Evolutionary conservation across 2,888 invertebrate species (phyloP), one percentile per base, ranked within the genome.

Genomic region (Scaptomyza reducta): DNA sequence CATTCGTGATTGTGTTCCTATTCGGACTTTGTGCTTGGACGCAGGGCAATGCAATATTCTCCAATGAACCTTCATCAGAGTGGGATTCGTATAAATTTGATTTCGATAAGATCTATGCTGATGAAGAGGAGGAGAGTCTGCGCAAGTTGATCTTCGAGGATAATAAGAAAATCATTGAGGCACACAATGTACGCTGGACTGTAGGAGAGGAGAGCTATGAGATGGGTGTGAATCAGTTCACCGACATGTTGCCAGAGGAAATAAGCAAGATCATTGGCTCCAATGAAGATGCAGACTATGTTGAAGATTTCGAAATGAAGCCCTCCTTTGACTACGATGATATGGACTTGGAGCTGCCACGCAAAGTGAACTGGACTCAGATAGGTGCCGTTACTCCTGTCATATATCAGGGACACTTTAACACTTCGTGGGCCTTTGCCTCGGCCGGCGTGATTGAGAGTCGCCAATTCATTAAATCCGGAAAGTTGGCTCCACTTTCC

Each of bases 391-490:
- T 77, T 2, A 27, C 67, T 13, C 56, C 59, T 11, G 77, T 72
- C 3, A 3, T 2, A 2, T 16, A 38, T 16, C 44, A 61, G 49
- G 73, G 45, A 1, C 57, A 65, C 10, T 66, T 60, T 14, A 57
- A 76, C 22, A 60, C 50, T 9, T 71, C 77, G 7, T 73, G 77
- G 77, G 77, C 65, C 41, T 76, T 73, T 44, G 72, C 76, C 3
- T 53, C 59, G 1, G 56, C 72, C 16, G 72, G 56, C 4, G 64
- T 42, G 1, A 25, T 54, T 0, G 65, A 57, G 44, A 73, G 77
- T 29, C 72, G 46, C 10, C 22, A 60, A 35, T 64, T 69, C n/a
- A 13, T 75, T 0, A 31, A 29, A 1, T 16, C 5, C 0, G 53
- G 69, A 3, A 40, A 25, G 6, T 10, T 68, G 49, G 3, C 6